A percentile compares a stretch with the other conserved stretches of the same genome.
phyloP scores from a whole-genome alignment of 1,140 invertebrate species.

The Leptoteleia sp. region DNA sequence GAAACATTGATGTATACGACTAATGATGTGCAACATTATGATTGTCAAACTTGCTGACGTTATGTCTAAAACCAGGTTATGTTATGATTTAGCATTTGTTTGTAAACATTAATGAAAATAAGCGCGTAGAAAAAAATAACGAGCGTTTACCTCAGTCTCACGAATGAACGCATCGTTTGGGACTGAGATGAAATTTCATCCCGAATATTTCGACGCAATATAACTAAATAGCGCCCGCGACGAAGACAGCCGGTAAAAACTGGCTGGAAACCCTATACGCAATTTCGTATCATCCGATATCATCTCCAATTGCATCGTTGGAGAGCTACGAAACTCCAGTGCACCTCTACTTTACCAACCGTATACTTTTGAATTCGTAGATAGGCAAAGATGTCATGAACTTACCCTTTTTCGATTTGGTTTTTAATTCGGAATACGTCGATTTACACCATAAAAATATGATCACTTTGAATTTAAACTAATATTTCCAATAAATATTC shows the following conservation, averaged over 20 bases:
- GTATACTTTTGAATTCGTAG: too few relatives aligned
- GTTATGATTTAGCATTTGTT: slow-evolving; percentile 30
- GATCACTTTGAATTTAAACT: too few relatives aligned
- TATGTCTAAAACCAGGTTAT: slow-evolving; percentile 48
- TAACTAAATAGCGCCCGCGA: slow-evolving; percentile 31
- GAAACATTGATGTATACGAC: slow-evolving; percentile 13
- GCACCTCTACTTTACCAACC: slow-evolving; percentile 15
- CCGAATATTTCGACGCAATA: slow-evolving; percentile 40
- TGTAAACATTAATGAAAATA: slow-evolving; percentile 47
- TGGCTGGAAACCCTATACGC: slow-evolving; percentile 16
- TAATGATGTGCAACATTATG: not conserved
- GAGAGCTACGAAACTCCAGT: slow-evolving; percentile 1
- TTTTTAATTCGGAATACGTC: too few relatives aligned
- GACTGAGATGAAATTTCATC: slow-evolving; percentile 47
- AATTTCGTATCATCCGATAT: slow-evolving; percentile 27
- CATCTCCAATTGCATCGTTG: slow-evolving; percentile 22
- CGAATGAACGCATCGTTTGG: slow-evolving; percentile 35
- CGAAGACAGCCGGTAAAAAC: slow-evolving; percentile 53
- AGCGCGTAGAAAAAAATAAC: not conserved
- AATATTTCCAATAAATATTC: too few relatives aligned
- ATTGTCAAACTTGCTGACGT: slow-evolving; percentile 25
- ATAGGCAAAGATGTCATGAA: too few relatives aligned
- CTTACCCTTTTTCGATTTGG: too few relatives aligned
- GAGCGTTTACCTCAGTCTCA: slow-evolving; percentile 47
- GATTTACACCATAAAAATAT: too few relatives aligned